phyloP scores from a whole-genome alignment of 2,113 vertebrate genomes.

The Petaurus breviceps region DNA sequence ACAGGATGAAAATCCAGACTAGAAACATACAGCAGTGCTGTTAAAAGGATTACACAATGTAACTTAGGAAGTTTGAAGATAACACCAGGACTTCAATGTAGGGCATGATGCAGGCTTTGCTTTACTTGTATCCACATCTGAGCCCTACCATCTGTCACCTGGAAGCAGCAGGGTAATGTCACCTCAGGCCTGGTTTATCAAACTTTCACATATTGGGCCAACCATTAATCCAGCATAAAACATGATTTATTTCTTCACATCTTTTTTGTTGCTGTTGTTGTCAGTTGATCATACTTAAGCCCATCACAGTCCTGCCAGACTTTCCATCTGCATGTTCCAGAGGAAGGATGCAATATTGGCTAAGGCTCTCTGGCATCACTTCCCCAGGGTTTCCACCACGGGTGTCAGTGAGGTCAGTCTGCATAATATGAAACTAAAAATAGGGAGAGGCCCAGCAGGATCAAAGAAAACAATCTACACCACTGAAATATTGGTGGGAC shows the following conservation, averaged over 20 bases:
- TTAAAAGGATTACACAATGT: neutral
- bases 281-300: slow-evolving; percentile 54
- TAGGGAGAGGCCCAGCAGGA: neutral
- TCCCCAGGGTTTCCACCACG: slow-evolving; percentile 37
- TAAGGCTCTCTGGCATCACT: slow-evolving; percentile 36
- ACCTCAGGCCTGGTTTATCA: neutral
- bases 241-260: slow-evolving; percentile 30
- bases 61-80: neutral
- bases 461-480: neutral
- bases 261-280: slow-evolving; percentile 44
- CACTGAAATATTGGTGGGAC: neutral
- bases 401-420: neutral
- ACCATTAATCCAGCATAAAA: slow-evolving; percentile 51
- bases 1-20: neutral
- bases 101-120: neutral
- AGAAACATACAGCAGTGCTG: neutral
- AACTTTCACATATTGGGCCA: slow-evolving; percentile 17
- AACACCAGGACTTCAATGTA: neutral
- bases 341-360: neutral
- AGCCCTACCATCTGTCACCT: neutral
- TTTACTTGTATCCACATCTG: neutral
- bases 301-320: slow-evolving; percentile 39
- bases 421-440: neutral
- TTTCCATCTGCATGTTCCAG: slow-evolving; percentile 34
- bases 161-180: neutral